Evolutionary conservation across 2,797 vertebrate genomes (phyloP).

Genomic region (Centropyge bicolor): DNA sequence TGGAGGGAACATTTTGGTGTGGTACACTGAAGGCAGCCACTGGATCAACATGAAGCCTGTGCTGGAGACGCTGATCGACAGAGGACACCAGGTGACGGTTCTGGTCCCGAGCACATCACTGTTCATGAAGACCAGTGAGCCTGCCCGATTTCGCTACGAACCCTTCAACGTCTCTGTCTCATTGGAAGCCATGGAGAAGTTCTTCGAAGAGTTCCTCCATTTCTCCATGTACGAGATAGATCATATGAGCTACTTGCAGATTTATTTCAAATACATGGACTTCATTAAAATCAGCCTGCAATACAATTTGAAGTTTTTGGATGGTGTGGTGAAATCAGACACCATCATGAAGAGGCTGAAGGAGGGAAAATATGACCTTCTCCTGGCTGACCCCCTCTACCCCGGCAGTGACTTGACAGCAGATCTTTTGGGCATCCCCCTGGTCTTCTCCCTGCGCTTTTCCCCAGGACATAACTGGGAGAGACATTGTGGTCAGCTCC

Average conservation of each 20-base stretch:
- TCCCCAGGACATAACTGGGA: constrained; percentile 85
- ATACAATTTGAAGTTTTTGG: constrained; percentile 71
- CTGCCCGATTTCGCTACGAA: constrained; percentile 72
- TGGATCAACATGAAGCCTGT: constrained; percentile 90
- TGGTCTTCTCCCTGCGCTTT: constrained; percentile 86
- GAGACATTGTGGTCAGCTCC: constrained; percentile 88
- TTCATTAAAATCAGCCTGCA: constrained; percentile 49
- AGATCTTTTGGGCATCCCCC: constrained; percentile 83
- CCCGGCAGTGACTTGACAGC: constrained; percentile 88
- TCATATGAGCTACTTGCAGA: constrained; percentile 79
- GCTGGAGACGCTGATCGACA: constrained; percentile 79
- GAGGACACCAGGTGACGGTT: constrained; percentile 86
- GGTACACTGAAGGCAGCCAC: constrained; percentile 90
- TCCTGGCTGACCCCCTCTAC: constrained; percentile 87
- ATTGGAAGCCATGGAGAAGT: too few species aligned
- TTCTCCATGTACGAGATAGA: constrained; percentile 81
- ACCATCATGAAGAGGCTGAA: constrained; percentile 84
- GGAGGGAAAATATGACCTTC: constrained; percentile 80
- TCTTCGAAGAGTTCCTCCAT: constrained; percentile 51
- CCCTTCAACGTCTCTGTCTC: constrained; percentile 66
- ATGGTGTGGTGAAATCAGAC: constrained; percentile 81
- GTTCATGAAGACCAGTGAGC: constrained; percentile 78
- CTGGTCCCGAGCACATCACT: constrained; percentile 76
- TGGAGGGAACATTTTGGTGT: constrained; percentile 86
- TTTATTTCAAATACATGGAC: constrained; percentile 77